Percentiles rank a stretch among this genome's conserved stretches.
phyloP scores from a whole-genome alignment of 2,797 vertebrate species.

The Pseudochirops cupreus region DNA sequence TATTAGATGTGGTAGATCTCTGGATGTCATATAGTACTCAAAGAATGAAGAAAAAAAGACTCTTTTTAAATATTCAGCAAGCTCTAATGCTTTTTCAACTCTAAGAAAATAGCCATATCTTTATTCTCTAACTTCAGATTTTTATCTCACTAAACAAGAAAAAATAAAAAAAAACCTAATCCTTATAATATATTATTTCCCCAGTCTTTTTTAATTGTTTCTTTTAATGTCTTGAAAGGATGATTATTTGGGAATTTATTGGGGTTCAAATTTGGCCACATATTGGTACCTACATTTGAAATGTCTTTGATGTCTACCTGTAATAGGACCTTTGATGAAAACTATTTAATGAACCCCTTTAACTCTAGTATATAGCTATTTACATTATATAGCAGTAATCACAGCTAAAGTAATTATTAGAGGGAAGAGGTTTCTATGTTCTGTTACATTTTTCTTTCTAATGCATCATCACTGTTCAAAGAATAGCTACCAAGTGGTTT shows the following conservation, averaged over 20 bases:
- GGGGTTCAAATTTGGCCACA: not conserved
- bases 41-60: not conserved
- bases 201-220: not conserved
- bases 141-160: conserved; percentile 14
- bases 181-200: not conserved
- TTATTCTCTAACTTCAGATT: not conserved
- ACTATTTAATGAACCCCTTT: too few species aligned
- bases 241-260: not conserved
- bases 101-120: not conserved
- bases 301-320: too few species aligned
- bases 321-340: not conserved
- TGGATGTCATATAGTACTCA: conserved; percentile 4
- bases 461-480: not conserved
- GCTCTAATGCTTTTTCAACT: not conserved
- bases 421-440: conserved; percentile 12
- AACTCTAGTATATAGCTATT: not conserved
- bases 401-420: not conserved
- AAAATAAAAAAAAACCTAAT: conserved; percentile 6
- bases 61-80: not conserved
- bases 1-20: conserved; percentile 41
- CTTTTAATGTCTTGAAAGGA: not conserved
- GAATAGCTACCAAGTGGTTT: not conserved
- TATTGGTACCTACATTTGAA: not conserved
- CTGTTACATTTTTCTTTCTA: not conserved
- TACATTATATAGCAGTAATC: not conserved